Evolutionary conservation across 2,113 vertebrate species (phyloP), one percentile per base, ranked within the genome.

Genomic region (Spermophilus dauricus): DNA sequence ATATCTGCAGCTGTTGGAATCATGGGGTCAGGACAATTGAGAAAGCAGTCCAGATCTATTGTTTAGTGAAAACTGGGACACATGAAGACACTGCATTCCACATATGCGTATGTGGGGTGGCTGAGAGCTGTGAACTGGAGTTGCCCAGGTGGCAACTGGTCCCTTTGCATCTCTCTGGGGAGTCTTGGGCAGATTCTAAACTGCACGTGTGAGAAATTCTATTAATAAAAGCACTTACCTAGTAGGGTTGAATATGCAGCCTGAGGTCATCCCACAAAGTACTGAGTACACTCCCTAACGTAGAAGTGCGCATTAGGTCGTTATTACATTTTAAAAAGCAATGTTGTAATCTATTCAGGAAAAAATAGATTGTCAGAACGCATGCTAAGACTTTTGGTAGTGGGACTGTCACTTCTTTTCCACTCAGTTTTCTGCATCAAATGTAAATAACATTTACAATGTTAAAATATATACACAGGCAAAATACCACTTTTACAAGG

Each of bases 341-440:
- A 77, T 51, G 32, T 72, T 87, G 32, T 56, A 83, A 88, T 85
- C 42, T 78, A 53, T 5, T 67, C 51, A 53, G 2, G 14, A 61
- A 87, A 61, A 84, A 94, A 80, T 0, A 92, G 70, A 48, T 18
- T 3, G 8, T 48, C 5, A 51, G 45, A 86, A 61, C 12, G 22
- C 24, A 69, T 8, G 28, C 45, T 75, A 32, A 86, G 70, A 85
- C n/a, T 61, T 75, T 69, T 34, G 22, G 34, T 61, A 26, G 28
- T 20, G 45, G 58, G 34, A 24, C 17, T 45, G 11, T 65, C 58
- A 11, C 17, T 28, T 58, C 73, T 76, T 90, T 75, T 82, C 24
- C 24, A 93, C 20, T 72, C 56, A n/a, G 51, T 63, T 96, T 96
- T 91, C 75, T 93, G 32, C 61, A 26, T 51, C 7, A 9, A 92